phyloP scores from a whole-genome alignment of 1,140 invertebrate genomes.

The Chironomus tepperi region DNA sequence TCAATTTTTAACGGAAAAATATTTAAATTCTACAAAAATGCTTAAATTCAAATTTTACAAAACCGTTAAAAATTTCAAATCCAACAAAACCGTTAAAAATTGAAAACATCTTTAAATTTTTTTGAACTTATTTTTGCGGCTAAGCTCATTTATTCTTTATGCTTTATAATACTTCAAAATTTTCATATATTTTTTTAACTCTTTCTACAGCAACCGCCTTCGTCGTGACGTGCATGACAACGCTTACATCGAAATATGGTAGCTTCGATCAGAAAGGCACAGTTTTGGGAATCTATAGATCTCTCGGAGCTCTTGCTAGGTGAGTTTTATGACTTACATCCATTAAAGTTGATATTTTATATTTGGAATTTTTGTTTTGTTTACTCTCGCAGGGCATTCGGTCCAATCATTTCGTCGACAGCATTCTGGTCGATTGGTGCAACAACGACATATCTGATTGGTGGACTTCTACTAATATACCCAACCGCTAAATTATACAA shows the following conservation, averaged over 20 bases:
- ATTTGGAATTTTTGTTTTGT: too few species aligned
- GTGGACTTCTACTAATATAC: conserved; percentile 55
- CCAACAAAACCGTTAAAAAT: too few species aligned
- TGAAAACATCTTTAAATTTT: too few species aligned
- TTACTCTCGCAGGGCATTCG: conserved; percentile 55
- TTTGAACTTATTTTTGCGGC: too few species aligned
- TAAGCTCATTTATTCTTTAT: too few species aligned
- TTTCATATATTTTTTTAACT: conserved; percentile 21
- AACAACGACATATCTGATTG: conserved; percentile 60
- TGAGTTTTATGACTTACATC: too few species aligned
- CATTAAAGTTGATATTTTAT: too few species aligned
- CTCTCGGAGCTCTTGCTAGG: conserved; percentile 79
- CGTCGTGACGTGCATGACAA: conserved; percentile 89
- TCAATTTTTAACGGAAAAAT: too few species aligned
- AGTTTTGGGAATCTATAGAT: conserved; percentile 87
- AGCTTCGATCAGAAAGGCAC: conserved; percentile 79
- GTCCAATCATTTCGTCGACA: conserved; percentile 78
- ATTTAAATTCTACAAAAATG: too few species aligned
- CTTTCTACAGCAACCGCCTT: conserved; percentile 70
- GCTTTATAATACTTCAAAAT: not conserved
- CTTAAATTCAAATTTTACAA: too few species aligned
- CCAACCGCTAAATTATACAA: conserved; percentile 53
- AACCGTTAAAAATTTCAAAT: too few species aligned
- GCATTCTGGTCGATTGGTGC: conserved; percentile 77
- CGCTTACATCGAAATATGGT: conserved; percentile 76